phyloP scores from a whole-genome alignment of 2,797 vertebrate species.

The Hippocampus kuda region DNA sequence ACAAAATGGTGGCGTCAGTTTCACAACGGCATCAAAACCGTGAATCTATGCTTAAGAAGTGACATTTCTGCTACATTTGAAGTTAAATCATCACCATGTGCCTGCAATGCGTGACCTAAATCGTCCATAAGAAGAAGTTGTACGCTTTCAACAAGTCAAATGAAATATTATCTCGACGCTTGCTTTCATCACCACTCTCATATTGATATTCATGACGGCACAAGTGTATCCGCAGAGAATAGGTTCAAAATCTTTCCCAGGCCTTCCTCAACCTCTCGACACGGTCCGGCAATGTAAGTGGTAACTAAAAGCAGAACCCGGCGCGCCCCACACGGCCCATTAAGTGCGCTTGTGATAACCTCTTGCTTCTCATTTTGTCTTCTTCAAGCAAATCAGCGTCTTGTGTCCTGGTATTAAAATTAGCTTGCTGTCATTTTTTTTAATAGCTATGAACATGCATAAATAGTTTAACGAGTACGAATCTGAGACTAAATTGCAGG shows the following conservation, averaged over 20 bases:
- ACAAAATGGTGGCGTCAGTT: neutral
- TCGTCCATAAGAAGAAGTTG: neutral
- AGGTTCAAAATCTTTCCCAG: conserved; percentile 12
- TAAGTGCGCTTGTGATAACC: conserved; percentile 24
- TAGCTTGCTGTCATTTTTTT: neutral
- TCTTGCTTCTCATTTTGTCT: conserved; percentile 17
- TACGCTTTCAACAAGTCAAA: neutral
- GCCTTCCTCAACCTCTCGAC: conserved; percentile 14
- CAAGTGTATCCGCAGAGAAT: neutral
- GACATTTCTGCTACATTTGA: neutral
- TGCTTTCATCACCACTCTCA: conserved; percentile 1
- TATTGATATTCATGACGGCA: conserved; percentile 13
- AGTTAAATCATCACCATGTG: neutral
- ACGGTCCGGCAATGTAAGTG: conserved; percentile 5
- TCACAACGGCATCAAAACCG: neutral
- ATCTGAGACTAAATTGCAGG: conserved; percentile 7
- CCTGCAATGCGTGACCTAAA: neutral
- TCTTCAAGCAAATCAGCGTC: conserved; percentile 17
- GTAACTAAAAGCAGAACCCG: conserved; percentile 43
- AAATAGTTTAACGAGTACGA: conserved; percentile 4
- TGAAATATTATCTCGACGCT: neutral
- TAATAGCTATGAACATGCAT: neutral
- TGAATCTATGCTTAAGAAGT: neutral
- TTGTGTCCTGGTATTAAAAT: conserved; percentile 10
- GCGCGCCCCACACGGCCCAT: conserved; percentile 7